Conservation (phyloP, 2,888 invertebrate genomes). For the Spilosoma lubricipeda region DNA sequence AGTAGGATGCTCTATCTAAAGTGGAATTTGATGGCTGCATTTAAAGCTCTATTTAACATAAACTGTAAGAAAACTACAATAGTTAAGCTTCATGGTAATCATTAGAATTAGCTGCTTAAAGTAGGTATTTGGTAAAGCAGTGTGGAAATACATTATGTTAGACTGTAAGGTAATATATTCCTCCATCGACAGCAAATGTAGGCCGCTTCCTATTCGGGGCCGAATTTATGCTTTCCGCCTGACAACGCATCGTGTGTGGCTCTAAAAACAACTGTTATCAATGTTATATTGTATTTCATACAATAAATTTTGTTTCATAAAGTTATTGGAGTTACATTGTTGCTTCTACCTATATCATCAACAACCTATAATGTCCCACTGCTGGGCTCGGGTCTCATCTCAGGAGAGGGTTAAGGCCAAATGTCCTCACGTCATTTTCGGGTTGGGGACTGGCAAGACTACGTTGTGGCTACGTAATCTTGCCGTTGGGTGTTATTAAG, state of each 20-base stretch:
- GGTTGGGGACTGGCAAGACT: no score
- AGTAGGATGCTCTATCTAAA: neutral
- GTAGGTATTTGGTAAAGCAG: neutral
- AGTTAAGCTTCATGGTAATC: neutral
- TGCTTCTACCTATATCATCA: no score
- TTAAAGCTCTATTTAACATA: neutral
- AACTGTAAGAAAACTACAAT: neutral
- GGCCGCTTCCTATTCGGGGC: slow-evolving; percentile 36
- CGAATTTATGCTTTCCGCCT: slow-evolving; percentile 48
- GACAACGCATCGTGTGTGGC: slow-evolving; percentile 23
- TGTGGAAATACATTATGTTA: slow-evolving; percentile 13
- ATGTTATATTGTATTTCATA: no score
- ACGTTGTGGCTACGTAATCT: no score
- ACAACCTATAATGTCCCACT: no score
- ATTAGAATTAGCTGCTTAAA: neutral
- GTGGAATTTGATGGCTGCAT: neutral
- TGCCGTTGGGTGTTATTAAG: no score
- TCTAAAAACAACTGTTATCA: neutral
- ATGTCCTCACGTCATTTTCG: no score
- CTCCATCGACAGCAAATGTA: slow-evolving; percentile 33
- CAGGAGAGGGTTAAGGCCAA: no score
- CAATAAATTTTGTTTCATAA: neutral
- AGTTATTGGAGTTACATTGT: neutral
- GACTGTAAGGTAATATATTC: slow-evolving; percentile 33
- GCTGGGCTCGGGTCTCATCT: no score